These are phyloP conservation scores for Loxodonta africana DNA, from an alignment of 2,113 vertebrate species.

Conservation along the genomic window DNA sequence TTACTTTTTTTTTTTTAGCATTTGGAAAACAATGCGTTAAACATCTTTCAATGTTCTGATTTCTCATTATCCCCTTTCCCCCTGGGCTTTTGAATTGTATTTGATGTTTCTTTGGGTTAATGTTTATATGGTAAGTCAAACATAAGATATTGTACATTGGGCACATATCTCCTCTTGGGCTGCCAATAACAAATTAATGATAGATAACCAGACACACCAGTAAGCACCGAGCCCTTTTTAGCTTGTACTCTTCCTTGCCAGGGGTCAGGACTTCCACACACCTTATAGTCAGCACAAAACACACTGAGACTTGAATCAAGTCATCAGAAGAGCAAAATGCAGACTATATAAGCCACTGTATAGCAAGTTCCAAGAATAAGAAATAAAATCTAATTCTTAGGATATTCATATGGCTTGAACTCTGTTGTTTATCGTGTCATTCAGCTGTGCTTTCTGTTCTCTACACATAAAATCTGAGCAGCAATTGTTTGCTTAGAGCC, in stretches of 20 bases:
- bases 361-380: conserved; percentile 44
- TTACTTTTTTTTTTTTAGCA: conserved; percentile 46
- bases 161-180: conserved; percentile 55
- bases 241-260: conserved; percentile 19
- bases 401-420: neutral
- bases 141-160: conserved; percentile 54
- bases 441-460: neutral
- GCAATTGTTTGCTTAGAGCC: fast-evolving
- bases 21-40: conserved; percentile 69
- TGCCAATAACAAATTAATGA: conserved; percentile 66
- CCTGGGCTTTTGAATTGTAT: conserved; percentile 57
- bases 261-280: neutral
- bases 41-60: conserved; percentile 65
- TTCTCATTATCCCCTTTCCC: conserved; percentile 63
- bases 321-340: conserved; percentile 33
- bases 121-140: neutral
- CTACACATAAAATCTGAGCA: fast-evolving
- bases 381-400: conserved; percentile 84
- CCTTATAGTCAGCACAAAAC: neutral
- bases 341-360: neutral
- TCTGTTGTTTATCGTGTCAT: neutral
- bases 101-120: conserved; percentile 61
- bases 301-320: neutral
- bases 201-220: conserved; percentile 57
- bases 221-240: neutral